Evolutionary conservation across 2,797 vertebrate species (phyloP).

Genomic region (Acanthopagrus latus): DNA sequence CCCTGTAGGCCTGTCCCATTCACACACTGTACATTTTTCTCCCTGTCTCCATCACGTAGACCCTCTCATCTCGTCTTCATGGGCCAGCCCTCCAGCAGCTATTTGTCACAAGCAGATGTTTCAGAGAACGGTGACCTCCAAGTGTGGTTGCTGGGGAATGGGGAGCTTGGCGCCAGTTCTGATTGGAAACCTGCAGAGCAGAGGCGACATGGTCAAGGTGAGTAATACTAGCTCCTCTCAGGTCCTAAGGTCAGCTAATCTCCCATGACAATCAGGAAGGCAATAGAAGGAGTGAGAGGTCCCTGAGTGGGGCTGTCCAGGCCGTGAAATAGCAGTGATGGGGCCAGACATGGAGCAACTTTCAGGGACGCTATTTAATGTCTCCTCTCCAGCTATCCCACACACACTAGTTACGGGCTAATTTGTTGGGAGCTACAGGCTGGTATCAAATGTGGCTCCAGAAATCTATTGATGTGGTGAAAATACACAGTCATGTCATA

Average conservation of each 20-base stretch:
- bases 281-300: constrained; percentile 60
- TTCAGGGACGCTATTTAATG: constrained; percentile 41
- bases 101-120: constrained; percentile 80
- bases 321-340: constrained; percentile 57
- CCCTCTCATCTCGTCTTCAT: constrained; percentile 49
- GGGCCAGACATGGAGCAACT: constrained; percentile 29
- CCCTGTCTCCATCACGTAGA: constrained; percentile 43
- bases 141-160: constrained; percentile 55
- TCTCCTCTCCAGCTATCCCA: background rate
- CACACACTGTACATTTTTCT: constrained; percentile 45
- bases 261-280: constrained; percentile 73
- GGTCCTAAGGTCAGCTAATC: constrained; percentile 74
- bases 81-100: constrained; percentile 62
- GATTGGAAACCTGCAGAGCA: constrained; percentile 73
- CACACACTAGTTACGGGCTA: background rate
- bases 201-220: constrained; percentile 68
- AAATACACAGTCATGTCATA: background rate
- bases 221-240: constrained; percentile 60
- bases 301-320: constrained; percentile 44
- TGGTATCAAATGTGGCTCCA: constrained; percentile 7
- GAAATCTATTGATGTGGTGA: constrained; percentile 3
- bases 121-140: constrained; percentile 69
- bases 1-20: constrained; percentile 29
- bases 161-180: constrained; percentile 47
- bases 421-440: background rate